Percentiles rank a stretch among this genome's conserved stretches.
Conservation (phyloP, 2,113 vertebrate genomes). For the Porphyrio hochstetteri region DNA sequence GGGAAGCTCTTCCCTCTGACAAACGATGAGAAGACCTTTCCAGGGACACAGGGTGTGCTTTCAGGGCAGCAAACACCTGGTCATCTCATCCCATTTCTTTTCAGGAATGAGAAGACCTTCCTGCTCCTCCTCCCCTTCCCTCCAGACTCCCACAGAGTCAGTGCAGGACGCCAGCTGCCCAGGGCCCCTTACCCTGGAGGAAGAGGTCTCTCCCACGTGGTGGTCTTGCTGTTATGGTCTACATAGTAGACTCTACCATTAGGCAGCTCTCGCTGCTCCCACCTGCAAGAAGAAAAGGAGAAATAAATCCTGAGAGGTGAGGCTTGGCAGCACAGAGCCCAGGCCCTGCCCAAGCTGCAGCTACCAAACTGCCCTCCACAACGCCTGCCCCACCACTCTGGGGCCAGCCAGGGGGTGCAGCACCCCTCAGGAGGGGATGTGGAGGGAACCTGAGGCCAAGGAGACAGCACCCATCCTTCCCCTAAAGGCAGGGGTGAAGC, state of each 20-base stretch:
- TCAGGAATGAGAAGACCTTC: not conserved
- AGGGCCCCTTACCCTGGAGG: slow-evolving; percentile 86
- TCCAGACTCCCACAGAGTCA: too few species aligned
- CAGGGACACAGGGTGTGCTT: not conserved
- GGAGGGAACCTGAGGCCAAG: not conserved
- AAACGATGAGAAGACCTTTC: not conserved
- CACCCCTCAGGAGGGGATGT: accelerated
- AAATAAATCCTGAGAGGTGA: not conserved
- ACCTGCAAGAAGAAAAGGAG: slow-evolving; percentile 76
- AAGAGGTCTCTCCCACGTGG: slow-evolving; percentile 97
- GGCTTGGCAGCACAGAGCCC: not conserved
- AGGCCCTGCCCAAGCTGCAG: not conserved
- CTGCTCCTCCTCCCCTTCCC: not conserved
- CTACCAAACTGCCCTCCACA: not conserved
- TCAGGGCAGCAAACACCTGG: not conserved
- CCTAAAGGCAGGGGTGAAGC: not conserved
- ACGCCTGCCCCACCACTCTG: accelerated
- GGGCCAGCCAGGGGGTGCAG: not conserved
- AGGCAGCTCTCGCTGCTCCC: slow-evolving; percentile 95
- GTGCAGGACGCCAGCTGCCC: not conserved
- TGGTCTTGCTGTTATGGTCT: slow-evolving; percentile 98
- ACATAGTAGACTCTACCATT: slow-evolving; percentile 96
- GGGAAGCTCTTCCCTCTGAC: not conserved
- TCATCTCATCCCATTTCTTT: not conserved
- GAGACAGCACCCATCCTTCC: accelerated